phyloP scores from a whole-genome alignment of 2,797 vertebrate species.

The Schizothorax lantsangensis region DNA sequence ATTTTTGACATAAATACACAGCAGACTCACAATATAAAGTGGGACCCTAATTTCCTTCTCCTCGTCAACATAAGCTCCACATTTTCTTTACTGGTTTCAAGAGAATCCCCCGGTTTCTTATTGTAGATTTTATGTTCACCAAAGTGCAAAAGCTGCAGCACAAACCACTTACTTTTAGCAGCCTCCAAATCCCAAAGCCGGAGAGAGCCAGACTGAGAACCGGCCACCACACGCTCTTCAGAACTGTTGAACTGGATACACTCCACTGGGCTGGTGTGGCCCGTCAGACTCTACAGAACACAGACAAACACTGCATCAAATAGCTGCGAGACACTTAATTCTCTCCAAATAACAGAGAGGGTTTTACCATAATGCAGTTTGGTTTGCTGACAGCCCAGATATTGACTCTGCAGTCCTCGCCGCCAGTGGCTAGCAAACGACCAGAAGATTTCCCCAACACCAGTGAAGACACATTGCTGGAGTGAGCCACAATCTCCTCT shows the following conservation, averaged over 20 bases:
- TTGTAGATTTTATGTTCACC: neutral
- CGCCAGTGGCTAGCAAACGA: constrained; percentile 91
- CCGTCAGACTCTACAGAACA: constrained; percentile 86
- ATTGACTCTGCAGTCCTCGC: constrained; percentile 94
- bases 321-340: neutral
- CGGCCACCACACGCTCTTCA: constrained; percentile 92
- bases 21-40: neutral
- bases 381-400: constrained; percentile 95
- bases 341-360: neutral
- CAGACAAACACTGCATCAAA: neutral
- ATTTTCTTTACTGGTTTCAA: neutral
- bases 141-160: neutral
- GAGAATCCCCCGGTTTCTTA: neutral
- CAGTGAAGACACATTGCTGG: constrained; percentile 87
- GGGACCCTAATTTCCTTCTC: neutral
- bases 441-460: constrained; percentile 91
- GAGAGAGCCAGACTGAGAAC: constrained; percentile 95
- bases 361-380: constrained; percentile 94
- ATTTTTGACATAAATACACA: neutral
- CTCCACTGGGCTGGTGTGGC: constrained; percentile 90
- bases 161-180: constrained; percentile 87
- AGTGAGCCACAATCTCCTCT: constrained; percentile 94
- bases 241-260: constrained; percentile 89
- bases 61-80: too few species aligned
- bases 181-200: constrained; percentile 96